Base-by-base conservation (phyloP, 1,140 invertebrate species). In the Drosophila tsacasi region DNA sequence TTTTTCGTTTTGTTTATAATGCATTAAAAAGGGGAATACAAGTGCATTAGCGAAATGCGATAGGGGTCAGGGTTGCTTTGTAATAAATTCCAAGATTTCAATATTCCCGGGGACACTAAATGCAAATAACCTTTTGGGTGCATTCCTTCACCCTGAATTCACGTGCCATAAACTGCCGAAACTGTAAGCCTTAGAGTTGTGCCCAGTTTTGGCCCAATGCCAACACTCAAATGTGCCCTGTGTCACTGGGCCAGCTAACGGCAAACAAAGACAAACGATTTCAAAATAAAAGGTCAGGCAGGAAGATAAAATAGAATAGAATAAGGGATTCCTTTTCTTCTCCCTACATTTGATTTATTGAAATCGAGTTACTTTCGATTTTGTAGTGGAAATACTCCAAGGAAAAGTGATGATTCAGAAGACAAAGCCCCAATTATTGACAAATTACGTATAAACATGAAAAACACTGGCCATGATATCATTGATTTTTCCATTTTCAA, bases 221-320 rank as follows among this genome's bases (percentile, higher is more conserved):
- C 76, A 79, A 44, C 52, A 19, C 39, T 55, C 60, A 79, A 79
- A 79, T 78, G 65, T 60, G n/a, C n/a, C 60, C 35, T 64, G 59
- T 79, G 59, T 79, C 59, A 77, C 50, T 69, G 74, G 54, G 73
- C 50, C 64, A 77, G 35, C 35, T 47, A 46, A 21, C 3, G 44
- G 13, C 47, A 61, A 61, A 61, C 58, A 61, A 54, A 61, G 46
- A 15, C 5, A 39, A 37, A 37, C 0, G 15, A 21, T 60, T 60
- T 19, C 67, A 37, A 54, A 15, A 62, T n/a, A 63, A 63, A 37
- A 54, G 50, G n/a, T 37, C 40, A 61, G 13, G 8, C 8, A 15
- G 30, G 19, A 21, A 59, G 15, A 32, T 25, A 27, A 47, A 40
- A 23, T n/a, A 5, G 5, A 39, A 12, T 6, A 23, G 13, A 17